phyloP scores from a whole-genome alignment of 2,113 vertebrate species.

The Trematomus loennbergii region DNA sequence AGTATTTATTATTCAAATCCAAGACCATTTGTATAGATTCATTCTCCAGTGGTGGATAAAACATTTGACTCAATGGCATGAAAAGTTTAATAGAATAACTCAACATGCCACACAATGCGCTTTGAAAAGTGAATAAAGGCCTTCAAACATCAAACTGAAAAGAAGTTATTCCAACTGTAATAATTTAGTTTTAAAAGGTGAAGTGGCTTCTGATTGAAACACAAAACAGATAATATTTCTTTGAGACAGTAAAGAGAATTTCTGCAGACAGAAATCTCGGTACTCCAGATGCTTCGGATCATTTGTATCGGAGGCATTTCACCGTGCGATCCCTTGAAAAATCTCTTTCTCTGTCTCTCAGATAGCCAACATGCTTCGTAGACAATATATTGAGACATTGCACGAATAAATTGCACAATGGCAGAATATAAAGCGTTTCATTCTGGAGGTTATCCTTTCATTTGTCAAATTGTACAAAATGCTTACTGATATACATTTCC shows the following conservation, averaged over 20 bases:
- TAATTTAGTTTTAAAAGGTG: slow-evolving; percentile 42
- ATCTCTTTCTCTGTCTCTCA: neutral
- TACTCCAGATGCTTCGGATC: slow-evolving; percentile 7
- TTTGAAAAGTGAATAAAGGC: neutral
- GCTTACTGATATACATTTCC: slow-evolving; percentile 8
- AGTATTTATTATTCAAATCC: slow-evolving; percentile 40
- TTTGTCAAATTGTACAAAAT: slow-evolving; percentile 31
- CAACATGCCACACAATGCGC: neutral
- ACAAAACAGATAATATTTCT: neutral
- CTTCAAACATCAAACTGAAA: slow-evolving; percentile 22
- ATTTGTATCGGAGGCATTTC: slow-evolving; percentile 7
- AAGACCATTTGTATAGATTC: slow-evolving; percentile 17
- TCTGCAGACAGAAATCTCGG: neutral
- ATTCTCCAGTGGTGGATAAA: slow-evolving; percentile 43
- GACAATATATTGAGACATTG: neutral
- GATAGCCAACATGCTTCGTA: neutral
- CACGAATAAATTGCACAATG: slow-evolving; percentile 33
- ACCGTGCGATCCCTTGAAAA: neutral
- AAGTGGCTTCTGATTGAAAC: slow-evolving; percentile 10
- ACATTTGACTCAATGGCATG: slow-evolving; percentile 31
- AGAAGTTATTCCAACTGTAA: slow-evolving; percentile 5
- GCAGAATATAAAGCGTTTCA: slow-evolving; percentile 25
- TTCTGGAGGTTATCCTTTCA: slow-evolving; percentile 21
- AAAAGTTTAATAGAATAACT: neutral
- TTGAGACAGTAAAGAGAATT: neutral